These are phyloP conservation scores for Clavelina lepadiformis DNA, from an alignment of 23 tunicate genomes.

Conservation along the genomic window DNA sequence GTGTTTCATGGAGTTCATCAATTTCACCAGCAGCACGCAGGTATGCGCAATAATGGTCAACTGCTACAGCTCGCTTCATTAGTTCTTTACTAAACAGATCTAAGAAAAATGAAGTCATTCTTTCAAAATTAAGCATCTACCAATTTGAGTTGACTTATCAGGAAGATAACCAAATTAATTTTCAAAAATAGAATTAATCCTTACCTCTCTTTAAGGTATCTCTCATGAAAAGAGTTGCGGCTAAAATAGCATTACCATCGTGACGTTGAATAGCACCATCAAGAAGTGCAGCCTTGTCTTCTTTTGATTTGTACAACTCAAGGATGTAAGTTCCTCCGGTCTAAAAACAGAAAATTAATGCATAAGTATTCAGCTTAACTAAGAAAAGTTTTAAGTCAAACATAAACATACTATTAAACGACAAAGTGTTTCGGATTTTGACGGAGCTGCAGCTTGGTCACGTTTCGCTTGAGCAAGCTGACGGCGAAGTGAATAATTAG, in stretches of 20 bases:
- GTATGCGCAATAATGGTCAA: slow-evolving; percentile 91
- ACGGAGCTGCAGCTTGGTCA: slow-evolving; percentile 65
- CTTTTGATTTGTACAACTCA: slow-evolving; percentile 79
- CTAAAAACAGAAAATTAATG: slow-evolving; percentile 9
- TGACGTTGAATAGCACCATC: slow-evolving; percentile 66
- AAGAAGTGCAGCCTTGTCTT: slow-evolving; percentile 64
- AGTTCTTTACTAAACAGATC: slow-evolving; percentile 90
- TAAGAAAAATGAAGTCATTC: background rate
- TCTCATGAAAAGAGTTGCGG: slow-evolving; percentile 71
- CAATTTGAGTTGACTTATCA: slow-evolving; percentile 2
- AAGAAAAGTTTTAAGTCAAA: background rate
- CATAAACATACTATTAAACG: slow-evolving; percentile 37
- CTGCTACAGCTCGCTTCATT: slow-evolving; percentile 83
- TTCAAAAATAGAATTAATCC: background rate
- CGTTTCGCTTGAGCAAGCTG: slow-evolving; percentile 79
- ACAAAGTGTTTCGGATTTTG: slow-evolving; percentile 41
- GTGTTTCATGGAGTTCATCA: slow-evolving; percentile 86
- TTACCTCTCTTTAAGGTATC: slow-evolving; percentile 78
- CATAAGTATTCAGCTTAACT: background rate
- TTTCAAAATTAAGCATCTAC: background rate
- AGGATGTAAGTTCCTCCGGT: slow-evolving; percentile 46
- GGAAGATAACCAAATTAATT: background rate
- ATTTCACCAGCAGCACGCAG: slow-evolving; percentile 63
- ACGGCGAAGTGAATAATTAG: slow-evolving; percentile 29
- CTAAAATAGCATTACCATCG: slow-evolving; percentile 87